A percentile compares a stretch with the other conserved stretches of the same genome.
Conservation (phyloP, 2,888 invertebrate species). For the Itoplectis maculator region DNA sequence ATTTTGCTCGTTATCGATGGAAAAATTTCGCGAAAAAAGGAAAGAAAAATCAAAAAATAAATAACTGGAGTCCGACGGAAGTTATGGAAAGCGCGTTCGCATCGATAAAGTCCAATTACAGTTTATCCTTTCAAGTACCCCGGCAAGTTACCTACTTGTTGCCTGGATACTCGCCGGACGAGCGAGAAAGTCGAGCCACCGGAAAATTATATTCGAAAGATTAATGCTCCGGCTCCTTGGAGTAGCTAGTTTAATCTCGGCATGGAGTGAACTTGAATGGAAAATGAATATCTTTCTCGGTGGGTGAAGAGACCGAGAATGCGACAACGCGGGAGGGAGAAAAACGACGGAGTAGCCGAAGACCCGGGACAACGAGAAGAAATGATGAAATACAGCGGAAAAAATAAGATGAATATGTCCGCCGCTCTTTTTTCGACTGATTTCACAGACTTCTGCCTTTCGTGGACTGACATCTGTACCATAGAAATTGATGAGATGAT, state of each 20-base stretch:
- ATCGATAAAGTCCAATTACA: constrained; percentile 45
- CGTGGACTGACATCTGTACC: not conserved
- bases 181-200: constrained; percentile 51
- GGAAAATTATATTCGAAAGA: constrained; percentile 66
- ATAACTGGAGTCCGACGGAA: not conserved
- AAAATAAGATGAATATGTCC: constrained; percentile 40
- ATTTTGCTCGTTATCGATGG: constrained; percentile 28
- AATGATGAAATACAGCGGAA: constrained; percentile 41
- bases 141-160: constrained; percentile 55
- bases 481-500: not conserved
- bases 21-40: constrained; percentile 8
- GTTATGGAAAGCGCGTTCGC: constrained; percentile 7
- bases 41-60: not conserved
- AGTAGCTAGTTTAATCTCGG: constrained; percentile 64
- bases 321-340: not conserved
- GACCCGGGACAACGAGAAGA: constrained; percentile 2
- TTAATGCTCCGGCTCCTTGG: constrained; percentile 60
- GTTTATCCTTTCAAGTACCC: constrained; percentile 36
- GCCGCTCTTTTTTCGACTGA: constrained; percentile 40
- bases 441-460: constrained; percentile 8
- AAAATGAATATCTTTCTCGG: constrained; percentile 57
- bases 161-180: constrained; percentile 16
- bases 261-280: constrained; percentile 56
- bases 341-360: not conserved
- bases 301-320: not conserved